Conservation (phyloP, 2,797 vertebrate species). For the Balearica regulorum region DNA sequence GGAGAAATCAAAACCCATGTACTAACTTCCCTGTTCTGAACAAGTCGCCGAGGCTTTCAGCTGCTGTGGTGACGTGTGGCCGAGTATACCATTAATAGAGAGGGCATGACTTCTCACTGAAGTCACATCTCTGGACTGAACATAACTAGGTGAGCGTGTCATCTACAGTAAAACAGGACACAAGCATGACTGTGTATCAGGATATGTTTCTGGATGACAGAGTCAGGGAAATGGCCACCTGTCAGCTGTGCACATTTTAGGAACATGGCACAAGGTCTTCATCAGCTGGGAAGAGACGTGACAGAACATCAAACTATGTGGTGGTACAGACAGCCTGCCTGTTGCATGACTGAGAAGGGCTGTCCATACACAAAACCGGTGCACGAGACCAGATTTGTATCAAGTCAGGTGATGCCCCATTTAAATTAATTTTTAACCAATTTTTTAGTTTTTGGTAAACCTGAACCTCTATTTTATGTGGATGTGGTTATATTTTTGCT, state of each 20-base stretch:
- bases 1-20: neutral
- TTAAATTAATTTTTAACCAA: neutral
- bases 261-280: neutral
- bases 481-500: neutral
- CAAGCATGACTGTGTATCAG: neutral
- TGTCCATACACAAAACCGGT: neutral
- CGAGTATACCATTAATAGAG: neutral
- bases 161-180: neutral
- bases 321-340: neutral
- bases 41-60: neutral
- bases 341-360: neutral
- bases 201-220: neutral
- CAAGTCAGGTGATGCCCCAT: neutral
- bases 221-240: neutral
- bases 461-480: neutral
- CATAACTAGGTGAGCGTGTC: neutral
- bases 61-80: neutral
- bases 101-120: neutral
- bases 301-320: neutral
- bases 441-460: neutral
- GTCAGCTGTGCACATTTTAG: neutral
- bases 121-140: neutral
- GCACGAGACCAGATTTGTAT: neutral
- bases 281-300: accelerated
- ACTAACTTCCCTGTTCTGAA: neutral